phyloP scores from a whole-genome alignment of 2,888 invertebrate genomes.

The Eupelmus urozonus region DNA sequence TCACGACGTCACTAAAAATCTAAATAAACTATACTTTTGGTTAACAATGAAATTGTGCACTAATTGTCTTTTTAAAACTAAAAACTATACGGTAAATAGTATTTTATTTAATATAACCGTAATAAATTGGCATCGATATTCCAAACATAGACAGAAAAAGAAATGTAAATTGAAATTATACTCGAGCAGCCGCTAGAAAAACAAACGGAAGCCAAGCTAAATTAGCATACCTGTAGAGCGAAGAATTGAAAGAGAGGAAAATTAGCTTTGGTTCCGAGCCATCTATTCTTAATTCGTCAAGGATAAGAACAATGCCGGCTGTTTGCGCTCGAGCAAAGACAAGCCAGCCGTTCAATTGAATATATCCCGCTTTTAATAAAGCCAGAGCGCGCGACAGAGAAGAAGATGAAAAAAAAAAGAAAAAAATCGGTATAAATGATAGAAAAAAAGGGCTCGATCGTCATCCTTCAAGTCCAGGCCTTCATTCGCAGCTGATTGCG shows the following conservation, averaged over 20 bases:
- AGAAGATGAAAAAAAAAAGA: background rate
- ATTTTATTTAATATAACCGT: too few species aligned
- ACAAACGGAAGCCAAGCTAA: background rate
- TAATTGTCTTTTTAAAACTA: too few species aligned
- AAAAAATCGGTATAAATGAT: background rate
- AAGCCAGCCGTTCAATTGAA: background rate
- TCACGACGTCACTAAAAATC: too few species aligned
- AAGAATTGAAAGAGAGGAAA: background rate
- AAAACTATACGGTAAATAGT: too few species aligned
- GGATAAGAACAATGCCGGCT: background rate
- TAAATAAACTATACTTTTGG: too few species aligned
- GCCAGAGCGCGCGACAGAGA: background rate
- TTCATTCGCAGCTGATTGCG: constrained; percentile 31
- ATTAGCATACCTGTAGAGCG: background rate
- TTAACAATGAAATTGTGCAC: too few species aligned
- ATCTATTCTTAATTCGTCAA: background rate
- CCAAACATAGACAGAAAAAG: background rate
- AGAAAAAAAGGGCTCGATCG: constrained; percentile 11
- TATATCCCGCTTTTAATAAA: constrained; percentile 9
- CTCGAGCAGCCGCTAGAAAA: background rate
- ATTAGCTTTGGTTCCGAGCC: background rate
- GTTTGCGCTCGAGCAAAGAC: background rate
- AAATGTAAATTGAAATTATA: background rate
- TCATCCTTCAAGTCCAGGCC: constrained; percentile 5
- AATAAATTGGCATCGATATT: too few species aligned